Percentiles rank a stretch among this genome's conserved stretches.
phyloP scores from a whole-genome alignment of 2,888 invertebrate genomes.

The Tetheella fluctuosa region DNA sequence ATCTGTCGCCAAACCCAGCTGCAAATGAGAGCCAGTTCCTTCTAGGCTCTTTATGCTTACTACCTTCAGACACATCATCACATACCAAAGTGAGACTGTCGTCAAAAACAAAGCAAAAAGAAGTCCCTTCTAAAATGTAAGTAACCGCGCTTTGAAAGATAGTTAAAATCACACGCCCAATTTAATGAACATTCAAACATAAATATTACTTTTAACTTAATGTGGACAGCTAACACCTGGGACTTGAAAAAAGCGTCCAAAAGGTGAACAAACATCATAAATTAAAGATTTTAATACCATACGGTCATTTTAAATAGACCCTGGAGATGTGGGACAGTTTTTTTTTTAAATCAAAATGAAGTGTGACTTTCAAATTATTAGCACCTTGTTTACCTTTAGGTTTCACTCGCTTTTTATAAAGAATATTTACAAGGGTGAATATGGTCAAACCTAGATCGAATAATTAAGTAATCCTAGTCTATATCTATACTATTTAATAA shows the following conservation, averaged over 20 bases:
- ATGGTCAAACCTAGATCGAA: too few relatives aligned
- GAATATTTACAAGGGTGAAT: background rate
- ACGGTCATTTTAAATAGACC: constrained; percentile 4
- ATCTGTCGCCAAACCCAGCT: too few relatives aligned
- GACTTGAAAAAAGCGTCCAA: constrained; percentile 18
- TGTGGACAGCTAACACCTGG: constrained; percentile 25
- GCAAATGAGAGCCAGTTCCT: too few relatives aligned
- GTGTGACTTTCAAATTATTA: background rate
- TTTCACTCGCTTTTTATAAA: background rate
- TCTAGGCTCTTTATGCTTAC: too few relatives aligned
- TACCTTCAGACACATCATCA: too few relatives aligned
- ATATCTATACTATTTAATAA: too few relatives aligned
- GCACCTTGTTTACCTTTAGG: background rate
- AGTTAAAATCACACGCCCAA: constrained; percentile 7
- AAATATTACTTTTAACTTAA: background rate
- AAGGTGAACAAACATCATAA: constrained; percentile 35
- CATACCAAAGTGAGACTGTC: too few relatives aligned
- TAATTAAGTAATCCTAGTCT: too few relatives aligned
- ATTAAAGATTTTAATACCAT: constrained; percentile 17
- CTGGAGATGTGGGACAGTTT: background rate
- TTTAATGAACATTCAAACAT: background rate
- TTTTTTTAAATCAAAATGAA: background rate
- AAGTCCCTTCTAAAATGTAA: too few relatives aligned
- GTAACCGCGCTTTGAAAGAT: background rate
- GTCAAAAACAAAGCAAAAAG: too few relatives aligned